phyloP scores from a whole-genome alignment of 1,140 invertebrate species.

The Drosophila nasuta region DNA sequence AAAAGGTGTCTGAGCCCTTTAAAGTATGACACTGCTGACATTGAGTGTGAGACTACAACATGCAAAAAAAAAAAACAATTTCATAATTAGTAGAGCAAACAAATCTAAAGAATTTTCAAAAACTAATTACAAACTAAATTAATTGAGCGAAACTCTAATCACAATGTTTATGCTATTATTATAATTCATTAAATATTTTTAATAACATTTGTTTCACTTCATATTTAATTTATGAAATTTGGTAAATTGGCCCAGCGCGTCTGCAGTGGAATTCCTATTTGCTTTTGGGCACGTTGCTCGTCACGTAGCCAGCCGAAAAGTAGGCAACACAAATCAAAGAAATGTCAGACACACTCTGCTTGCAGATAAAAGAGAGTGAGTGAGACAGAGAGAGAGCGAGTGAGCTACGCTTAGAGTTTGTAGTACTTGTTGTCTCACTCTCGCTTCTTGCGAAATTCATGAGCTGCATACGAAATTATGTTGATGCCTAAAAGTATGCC shows the following conservation, averaged over 20 bases:
- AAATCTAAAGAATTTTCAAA: too few species aligned
- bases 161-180: too few species aligned
- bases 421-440: neutral
- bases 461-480: slow-evolving; percentile 66
- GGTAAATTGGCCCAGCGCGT: slow-evolving; percentile 1
- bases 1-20: slow-evolving; percentile 7
- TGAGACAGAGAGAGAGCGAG: neutral
- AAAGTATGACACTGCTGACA: neutral
- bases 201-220: neutral
- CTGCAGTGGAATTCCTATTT: neutral
- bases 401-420: neutral
- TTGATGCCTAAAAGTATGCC: slow-evolving; percentile 62
- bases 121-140: too few species aligned
- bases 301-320: slow-evolving; percentile 49
- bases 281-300: slow-evolving; percentile 11
- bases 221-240: slow-evolving; percentile 3
- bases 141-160: too few species aligned
- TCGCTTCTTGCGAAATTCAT: slow-evolving; percentile 47
- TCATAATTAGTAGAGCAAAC: too few species aligned
- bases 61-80: neutral
- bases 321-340: slow-evolving; percentile 66
- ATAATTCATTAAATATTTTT: neutral
- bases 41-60: neutral
- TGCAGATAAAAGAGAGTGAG: neutral
- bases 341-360: slow-evolving; percentile 48